These are phyloP conservation scores for Poecilia gillii DNA, from an alignment of 2,797 vertebrate species.

Conservation along the genomic window DNA sequence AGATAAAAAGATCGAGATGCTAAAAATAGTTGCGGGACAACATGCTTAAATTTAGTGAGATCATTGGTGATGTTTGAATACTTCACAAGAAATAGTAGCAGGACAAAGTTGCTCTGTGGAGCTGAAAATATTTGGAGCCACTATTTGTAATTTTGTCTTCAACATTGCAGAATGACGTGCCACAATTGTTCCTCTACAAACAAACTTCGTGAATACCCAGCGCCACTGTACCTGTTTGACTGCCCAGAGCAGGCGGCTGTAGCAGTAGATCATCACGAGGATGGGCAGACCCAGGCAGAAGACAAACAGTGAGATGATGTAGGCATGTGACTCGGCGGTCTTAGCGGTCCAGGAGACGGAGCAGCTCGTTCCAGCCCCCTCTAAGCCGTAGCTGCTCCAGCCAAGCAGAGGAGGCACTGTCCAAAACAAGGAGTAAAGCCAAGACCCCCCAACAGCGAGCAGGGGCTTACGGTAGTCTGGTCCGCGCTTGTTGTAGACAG, in stretches of 20 bases:
- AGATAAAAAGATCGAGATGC: neutral
- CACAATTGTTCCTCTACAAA: neutral
- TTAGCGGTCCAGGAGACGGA: constrained; percentile 87
- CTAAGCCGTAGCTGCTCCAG: constrained; percentile 89
- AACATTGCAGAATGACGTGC: neutral
- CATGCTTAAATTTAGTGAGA: neutral
- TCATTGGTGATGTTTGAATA: neutral
- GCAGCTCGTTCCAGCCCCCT: constrained; percentile 90
- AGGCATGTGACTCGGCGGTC: constrained; percentile 82
- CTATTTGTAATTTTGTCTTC: neutral
- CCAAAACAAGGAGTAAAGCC: constrained; percentile 91
- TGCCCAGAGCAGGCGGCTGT: constrained; percentile 83
- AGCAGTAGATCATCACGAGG: constrained; percentile 89
- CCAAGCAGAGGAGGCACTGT: constrained; percentile 89
- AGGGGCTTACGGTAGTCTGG: constrained; percentile 83
- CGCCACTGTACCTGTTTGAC: constrained; percentile 83
- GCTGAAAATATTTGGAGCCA: neutral
- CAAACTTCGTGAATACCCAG: neutral
- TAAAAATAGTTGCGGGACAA: neutral
- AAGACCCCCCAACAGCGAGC: constrained; percentile 84
- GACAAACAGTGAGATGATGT: constrained; percentile 90
- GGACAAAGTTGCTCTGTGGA: neutral
- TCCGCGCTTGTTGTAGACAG: constrained; percentile 82
- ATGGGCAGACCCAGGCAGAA: constrained; percentile 89
- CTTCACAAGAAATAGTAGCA: neutral